A percentile compares a stretch with the other conserved stretches of the same genome.
phyloP scores from a whole-genome alignment of 2,113 vertebrate species.

The Paramisgurnus dabryanus region DNA sequence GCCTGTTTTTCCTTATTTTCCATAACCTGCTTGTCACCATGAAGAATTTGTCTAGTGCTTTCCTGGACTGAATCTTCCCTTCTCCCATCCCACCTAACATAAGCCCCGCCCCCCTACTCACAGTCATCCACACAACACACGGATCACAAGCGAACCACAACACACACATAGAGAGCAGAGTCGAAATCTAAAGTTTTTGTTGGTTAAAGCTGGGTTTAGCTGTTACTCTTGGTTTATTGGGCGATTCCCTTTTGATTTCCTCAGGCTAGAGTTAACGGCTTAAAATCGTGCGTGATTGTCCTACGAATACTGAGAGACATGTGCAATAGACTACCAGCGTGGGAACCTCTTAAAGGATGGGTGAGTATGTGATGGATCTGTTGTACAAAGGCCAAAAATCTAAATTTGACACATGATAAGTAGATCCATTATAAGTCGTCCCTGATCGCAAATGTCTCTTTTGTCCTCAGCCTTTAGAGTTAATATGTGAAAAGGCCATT shows the following conservation, averaged over 20 bases:
- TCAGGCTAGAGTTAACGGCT: conserved; percentile 97
- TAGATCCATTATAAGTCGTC: not conserved
- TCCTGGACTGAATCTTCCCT: conserved; percentile 52
- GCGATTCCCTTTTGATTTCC: conserved; percentile 77
- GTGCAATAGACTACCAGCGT: conserved; percentile 95
- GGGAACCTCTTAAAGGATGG: conserved; percentile 99
- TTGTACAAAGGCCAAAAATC: too few species aligned
- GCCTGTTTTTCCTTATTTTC: conserved; percentile 63
- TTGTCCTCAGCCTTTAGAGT: conserved; percentile 87
- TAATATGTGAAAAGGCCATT: conserved; percentile 99
- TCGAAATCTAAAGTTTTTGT: not conserved
- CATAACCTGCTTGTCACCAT: conserved; percentile 74
- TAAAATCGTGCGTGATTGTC: conserved; percentile 98
- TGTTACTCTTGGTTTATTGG: conserved; percentile 39
- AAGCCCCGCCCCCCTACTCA: conserved; percentile 2
- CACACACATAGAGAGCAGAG: conserved; percentile 28
- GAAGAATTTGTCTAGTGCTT: conserved; percentile 40
- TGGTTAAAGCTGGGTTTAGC: not conserved
- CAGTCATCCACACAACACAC: conserved; percentile 33
- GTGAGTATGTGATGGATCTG: conserved; percentile 77
- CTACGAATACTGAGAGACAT: conserved; percentile 97
- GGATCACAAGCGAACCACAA: conserved; percentile 11
- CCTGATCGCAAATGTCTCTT: not conserved
- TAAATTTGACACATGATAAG: not conserved
- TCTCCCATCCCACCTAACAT: conserved; percentile 32